These are phyloP conservation scores for Odocoileus hemionus DNA, from an alignment of 2,113 vertebrate genomes.

Conservation along the genomic window DNA sequence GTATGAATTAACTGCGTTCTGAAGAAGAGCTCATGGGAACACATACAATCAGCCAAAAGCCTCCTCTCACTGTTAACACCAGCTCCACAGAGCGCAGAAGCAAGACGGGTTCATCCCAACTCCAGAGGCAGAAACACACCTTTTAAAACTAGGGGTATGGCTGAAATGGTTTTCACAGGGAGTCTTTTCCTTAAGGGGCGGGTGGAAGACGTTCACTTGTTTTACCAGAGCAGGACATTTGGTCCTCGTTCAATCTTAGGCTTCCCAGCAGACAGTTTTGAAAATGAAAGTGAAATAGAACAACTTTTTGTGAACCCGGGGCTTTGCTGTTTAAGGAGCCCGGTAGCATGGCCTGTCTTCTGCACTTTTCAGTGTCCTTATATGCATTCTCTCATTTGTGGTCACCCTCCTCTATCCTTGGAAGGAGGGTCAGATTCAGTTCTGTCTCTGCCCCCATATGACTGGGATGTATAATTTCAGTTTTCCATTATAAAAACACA, in stretches of 20 bases:
- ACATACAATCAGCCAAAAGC: neutral
- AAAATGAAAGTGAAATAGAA: neutral
- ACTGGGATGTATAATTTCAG: neutral
- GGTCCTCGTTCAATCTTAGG: neutral
- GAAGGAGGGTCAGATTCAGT: neutral
- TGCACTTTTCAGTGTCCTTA: neutral
- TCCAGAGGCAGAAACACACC: neutral
- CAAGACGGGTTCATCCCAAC: neutral
- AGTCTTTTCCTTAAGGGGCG: neutral
- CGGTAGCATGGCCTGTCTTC: neutral
- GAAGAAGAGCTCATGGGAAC: neutral
- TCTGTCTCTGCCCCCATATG: neutral
- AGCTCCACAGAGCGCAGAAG: neutral
- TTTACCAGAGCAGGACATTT: neutral
- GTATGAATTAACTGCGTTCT: neutral
- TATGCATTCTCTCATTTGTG: neutral
- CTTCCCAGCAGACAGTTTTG: neutral
- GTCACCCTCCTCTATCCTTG: neutral
- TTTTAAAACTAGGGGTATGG: neutral
- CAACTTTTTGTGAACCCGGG: neutral
- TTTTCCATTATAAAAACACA: neutral
- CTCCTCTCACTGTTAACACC: neutral
- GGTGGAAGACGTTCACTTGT: neutral
- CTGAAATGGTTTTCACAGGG: neutral
- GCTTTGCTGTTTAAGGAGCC: neutral